These are phyloP conservation scores for Mormyrops attenuatus DNA, from an alignment of 2,797 vertebrate genomes.

Conservation along the genomic window DNA sequence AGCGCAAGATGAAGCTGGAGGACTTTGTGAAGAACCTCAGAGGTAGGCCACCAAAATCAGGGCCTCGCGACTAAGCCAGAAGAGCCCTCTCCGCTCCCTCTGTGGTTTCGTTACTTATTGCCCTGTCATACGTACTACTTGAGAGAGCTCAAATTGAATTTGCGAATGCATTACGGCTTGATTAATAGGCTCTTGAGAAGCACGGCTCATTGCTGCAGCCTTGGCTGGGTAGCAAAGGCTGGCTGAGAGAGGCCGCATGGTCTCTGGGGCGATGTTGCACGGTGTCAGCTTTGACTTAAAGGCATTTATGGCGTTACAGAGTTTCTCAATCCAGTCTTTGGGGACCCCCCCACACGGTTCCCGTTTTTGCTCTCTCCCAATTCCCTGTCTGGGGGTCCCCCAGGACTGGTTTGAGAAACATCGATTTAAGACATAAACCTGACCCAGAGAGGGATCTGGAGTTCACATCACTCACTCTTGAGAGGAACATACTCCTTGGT, in stretches of 20 bases:
- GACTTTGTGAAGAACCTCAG: constrained; percentile 95
- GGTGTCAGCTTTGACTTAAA: constrained; percentile 22
- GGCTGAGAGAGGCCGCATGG: constrained; percentile 22
- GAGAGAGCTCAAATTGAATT: constrained; percentile 30
- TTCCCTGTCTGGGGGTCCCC: not conserved
- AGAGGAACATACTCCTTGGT: not conserved
- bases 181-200: constrained; percentile 40
- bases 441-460: constrained; percentile 13
- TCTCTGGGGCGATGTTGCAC: constrained; percentile 34
- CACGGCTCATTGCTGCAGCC: constrained; percentile 23
- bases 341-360: not conserved
- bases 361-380: not conserved
- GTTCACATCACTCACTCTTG: not conserved
- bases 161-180: constrained; percentile 30
- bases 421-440: constrained; percentile 38
- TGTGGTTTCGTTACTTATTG: not conserved
- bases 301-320: constrained; percentile 38
- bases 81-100: not conserved
- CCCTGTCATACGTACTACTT: not conserved
- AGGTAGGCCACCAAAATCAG: constrained; percentile 58
- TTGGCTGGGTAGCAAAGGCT: constrained; percentile 20
- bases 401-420: not conserved
- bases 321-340: not conserved
- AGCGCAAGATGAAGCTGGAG: constrained; percentile 97
- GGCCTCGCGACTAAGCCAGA: not conserved